A percentile compares a stretch with the other conserved stretches of the same genome.
Conservation (phyloP, 2,113 vertebrate genomes). For the Panthera uncia region DNA sequence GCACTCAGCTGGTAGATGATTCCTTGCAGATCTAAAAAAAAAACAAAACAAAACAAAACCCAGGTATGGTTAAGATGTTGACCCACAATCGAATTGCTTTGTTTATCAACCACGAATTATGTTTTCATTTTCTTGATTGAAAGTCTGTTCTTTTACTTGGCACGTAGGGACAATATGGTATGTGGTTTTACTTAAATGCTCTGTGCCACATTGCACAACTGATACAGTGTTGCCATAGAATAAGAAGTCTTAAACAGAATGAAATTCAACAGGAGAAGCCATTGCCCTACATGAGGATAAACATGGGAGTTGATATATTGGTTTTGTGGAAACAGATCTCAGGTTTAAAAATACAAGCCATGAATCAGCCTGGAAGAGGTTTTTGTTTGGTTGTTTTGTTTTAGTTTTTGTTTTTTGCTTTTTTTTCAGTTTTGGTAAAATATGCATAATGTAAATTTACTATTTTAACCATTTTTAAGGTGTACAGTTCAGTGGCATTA, state of each 20-base stretch:
- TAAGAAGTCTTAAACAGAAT: neutral
- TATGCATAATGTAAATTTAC: neutral
- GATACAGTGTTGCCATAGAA: neutral
- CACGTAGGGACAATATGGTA: neutral
- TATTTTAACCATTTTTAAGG: neutral
- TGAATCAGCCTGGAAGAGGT: neutral
- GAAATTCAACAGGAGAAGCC: neutral
- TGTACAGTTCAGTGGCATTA: neutral
- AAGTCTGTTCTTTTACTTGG: constrained; percentile 27
- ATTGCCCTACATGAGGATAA: neutral
- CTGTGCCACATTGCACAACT: neutral
- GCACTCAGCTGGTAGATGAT: constrained; percentile 43
- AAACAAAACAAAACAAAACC: neutral
- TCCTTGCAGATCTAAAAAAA: constrained; percentile 39
- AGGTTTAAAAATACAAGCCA: constrained; percentile 16
- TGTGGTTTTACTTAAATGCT: constrained; percentile 36
- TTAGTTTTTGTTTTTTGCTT: neutral
- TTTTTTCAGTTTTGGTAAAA: neutral
- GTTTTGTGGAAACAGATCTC: constrained; percentile 8
- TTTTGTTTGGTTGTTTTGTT: neutral
- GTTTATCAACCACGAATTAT: neutral
- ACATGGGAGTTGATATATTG: neutral
- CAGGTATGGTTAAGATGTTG: constrained; percentile 44
- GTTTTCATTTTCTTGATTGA: constrained; percentile 26
- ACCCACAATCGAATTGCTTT: neutral